Evolutionary conservation across 2,113 vertebrate species (phyloP), one percentile per base, ranked within the genome.

Genomic region (Pantherophis guttatus): DNA sequence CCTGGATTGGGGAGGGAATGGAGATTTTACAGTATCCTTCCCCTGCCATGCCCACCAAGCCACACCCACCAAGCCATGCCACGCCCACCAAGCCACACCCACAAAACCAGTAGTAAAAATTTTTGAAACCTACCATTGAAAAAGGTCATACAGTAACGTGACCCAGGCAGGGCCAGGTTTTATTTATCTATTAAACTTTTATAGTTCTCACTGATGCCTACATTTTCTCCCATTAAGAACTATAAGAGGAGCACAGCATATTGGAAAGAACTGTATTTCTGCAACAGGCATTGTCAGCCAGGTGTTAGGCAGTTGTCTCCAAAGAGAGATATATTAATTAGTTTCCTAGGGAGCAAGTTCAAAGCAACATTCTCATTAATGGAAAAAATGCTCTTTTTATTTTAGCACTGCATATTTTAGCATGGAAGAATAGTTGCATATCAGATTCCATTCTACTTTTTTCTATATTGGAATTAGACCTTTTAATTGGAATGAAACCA

Each of bases 321-420:
- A 1, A 29, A 62, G 90, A 29, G 90, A n/a, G 4, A 92, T 12
- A 10, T 17, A 93, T 75, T 95, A 95, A 96, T 95, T 95, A 95
- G 93, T 96, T 96, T 96, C 96, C 91, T 33, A 88, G 96, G 96
- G 96, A 97, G 93, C 91, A 26, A 0, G 88, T 85, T 39, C 92
- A 95, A 21, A 39, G 3, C 90, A 48, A 92, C 1, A 90, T 1
- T 1, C 92, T 96, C 90, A 75, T 95, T 96, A 93, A 91, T 44
- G n/a, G 1, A 65, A 93, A 87, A 94, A 89, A 19, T 10, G 86
- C 59, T 91, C 89, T 85, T 75, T 58, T 85, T 90, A 92, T 75
- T 94, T 91, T 2, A 5, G 19, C 39, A 91, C 89, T 93, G 95
- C 95, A 91, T 93, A 95, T 96, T 94, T 97, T 94, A 94, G 33